Conservation (phyloP, 2,797 vertebrate species). For the Balearica regulorum region DNA sequence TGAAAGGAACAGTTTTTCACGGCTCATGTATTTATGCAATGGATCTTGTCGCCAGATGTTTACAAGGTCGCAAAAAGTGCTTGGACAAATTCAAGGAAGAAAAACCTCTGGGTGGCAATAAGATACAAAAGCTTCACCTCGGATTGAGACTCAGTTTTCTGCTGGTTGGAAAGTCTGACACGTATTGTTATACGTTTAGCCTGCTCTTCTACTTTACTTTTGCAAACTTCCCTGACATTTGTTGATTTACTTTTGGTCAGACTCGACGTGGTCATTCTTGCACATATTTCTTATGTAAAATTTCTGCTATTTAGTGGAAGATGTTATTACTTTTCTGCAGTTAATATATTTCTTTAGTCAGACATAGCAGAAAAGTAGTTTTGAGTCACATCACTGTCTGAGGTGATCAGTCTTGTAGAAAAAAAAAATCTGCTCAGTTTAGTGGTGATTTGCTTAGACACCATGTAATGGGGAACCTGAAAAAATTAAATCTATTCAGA, state of each 20-base stretch:
- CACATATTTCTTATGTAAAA: neutral
- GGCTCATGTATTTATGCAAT: accelerated
- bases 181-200: neutral
- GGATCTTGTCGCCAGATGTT: neutral
- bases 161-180: neutral
- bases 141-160: neutral
- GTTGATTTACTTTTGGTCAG: neutral
- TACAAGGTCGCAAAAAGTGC: neutral
- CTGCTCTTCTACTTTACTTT: neutral
- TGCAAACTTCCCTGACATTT: neutral
- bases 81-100: neutral
- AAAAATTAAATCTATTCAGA: neutral
- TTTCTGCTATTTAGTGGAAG: neutral
- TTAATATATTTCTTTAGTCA: neutral
- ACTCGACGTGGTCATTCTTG: neutral
- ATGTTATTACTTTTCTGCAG: neutral
- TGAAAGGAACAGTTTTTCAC: neutral
- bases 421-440: neutral
- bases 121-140: neutral
- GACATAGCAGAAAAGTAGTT: neutral
- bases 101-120: neutral
- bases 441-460: neutral
- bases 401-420: neutral
- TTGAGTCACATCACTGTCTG: neutral
- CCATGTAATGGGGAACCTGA: neutral